Base-by-base conservation (phyloP, 2,888 invertebrate genomes). In the Argyresthia albistria region DNA sequence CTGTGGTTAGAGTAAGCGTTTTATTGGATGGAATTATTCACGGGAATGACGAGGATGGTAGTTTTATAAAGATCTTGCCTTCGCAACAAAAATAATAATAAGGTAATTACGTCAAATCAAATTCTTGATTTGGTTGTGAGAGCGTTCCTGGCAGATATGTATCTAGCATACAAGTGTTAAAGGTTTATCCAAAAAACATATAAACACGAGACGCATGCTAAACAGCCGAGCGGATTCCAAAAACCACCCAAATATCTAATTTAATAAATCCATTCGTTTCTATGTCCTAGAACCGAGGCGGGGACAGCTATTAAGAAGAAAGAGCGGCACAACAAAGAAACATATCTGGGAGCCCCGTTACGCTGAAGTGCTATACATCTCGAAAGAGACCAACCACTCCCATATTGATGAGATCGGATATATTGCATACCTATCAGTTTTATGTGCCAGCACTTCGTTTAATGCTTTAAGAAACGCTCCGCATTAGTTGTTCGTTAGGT, bases 371-470 rank as follows among this genome's bases (percentile, higher is more conserved):
- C 51, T n/a, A 51, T 54, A 51, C 39, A 51, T 54, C 54, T 54
- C 36, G 14, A 25, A 25, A 25, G 25, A 67, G 63, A 69, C 67
- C 67, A 72, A 71, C 73, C 72, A 69, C 70, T 60, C 61, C 60
- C 61, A 67, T 73, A 77, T 74, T 76, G 80, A 80, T 78, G 73
- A 67, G 66, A 62, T 63, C 69, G 67, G 74, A 81, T 74, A 78
- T 80, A 82, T 81, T 70, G 81, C 80, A 77, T 78, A 78, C 79
- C 81, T 78, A 81, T 82, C 81, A 81, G 76, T 78, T 82, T 83
- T 81, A 83, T 82, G 80, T 77, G 73, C 77, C 67, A 72, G 67
- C 81, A 80, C 80, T 83, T 79, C 68, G 66, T 70, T 69, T 78
- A 81, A 83, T 80, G 83, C 70, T 68, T 74, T 69, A 73, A 73